Evolutionary conservation across 2,113 vertebrate species (phyloP), one percentile per base, ranked within the genome.

Genomic region (Rhabdornis inornatus): DNA sequence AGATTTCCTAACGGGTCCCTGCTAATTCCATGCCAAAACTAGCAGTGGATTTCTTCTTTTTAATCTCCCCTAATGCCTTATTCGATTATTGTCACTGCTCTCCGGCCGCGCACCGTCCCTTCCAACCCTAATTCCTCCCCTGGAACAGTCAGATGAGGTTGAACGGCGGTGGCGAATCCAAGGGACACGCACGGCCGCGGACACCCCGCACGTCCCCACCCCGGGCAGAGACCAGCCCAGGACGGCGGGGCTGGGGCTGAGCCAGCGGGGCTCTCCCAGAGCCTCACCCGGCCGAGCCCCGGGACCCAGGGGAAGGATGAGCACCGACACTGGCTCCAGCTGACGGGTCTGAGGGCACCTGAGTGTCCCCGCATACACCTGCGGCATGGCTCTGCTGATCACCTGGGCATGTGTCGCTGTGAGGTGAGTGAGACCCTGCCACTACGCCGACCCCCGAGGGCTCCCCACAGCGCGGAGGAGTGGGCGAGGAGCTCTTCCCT

Each of bases 51-150:
- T 98, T 98, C 98, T 98, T 97, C 98, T 96, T 97, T 97, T 97
- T 98, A 98, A 98, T 98, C 98, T 98, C 98, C 97, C 96, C 96
- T 98, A 98, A 98, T 98, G 97, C 98, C 98, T 97, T 97, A 97
- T 97, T 98, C 94, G 89, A 98, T 98, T 97, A 98, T 97, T 98
- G 97, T 98, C 98, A 98, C 97, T 96, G 97, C 95, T 98, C 97
- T 98, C 97, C 81, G 76, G 86, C 97, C 96, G 97, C 95, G 97
- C 97, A 97, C 97, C 96, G 97, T 98, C 98, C 98, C 98, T 97
- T 97, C 98, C 96, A 98, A 97, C 97, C 98, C 98, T 97, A 98
- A 98, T 97, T 98, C 97, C 93, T 55, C 64, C 89, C 47, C 69
- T 20, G 97, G 98, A 90, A 79, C 97, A 90, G 96, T 97, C 97